A percentile compares a stretch with the other conserved stretches of the same genome.
These are phyloP conservation scores for Spongilla lacustris DNA, from an alignment of 37 sponge, comb jelly and placozoan species.

Conservation along the genomic window DNA sequence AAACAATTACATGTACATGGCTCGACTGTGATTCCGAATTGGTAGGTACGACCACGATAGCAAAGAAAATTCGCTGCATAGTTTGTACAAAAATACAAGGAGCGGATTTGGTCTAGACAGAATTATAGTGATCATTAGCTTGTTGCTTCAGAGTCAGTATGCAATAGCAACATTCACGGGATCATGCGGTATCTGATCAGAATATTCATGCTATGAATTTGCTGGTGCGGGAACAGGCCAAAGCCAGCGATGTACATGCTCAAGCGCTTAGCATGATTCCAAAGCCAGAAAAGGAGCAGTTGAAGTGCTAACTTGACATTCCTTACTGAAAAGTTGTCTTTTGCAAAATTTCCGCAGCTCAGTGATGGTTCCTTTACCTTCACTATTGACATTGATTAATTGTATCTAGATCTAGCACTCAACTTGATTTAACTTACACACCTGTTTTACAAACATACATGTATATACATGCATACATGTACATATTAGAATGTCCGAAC, in stretches of 20 bases:
- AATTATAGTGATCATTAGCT: slow-evolving; percentile 61
- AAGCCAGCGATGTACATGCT: slow-evolving; percentile 16
- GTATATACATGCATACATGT: too few species aligned
- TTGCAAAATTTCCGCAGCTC: slow-evolving; percentile 42
- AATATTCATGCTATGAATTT: slow-evolving; percentile 57
- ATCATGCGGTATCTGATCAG: slow-evolving; percentile 60
- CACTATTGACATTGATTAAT: too few species aligned
- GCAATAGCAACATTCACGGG: slow-evolving; percentile 68
- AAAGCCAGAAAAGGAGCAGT: slow-evolving; percentile 33
- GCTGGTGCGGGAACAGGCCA: slow-evolving; percentile 29
- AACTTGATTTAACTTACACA: too few species aligned
- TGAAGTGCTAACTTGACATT: slow-evolving; percentile 54
- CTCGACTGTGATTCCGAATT: slow-evolving; percentile 41
- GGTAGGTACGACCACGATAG: slow-evolving; percentile 23
- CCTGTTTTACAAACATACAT: too few species aligned
- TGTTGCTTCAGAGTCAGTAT: slow-evolving; percentile 55
- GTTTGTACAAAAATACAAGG: slow-evolving; percentile 49
- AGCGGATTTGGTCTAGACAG: slow-evolving; percentile 12
- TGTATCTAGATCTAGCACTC: too few species aligned
- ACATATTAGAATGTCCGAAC: too few species aligned
- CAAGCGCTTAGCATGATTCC: slow-evolving; percentile 24
- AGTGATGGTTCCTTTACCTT: slow-evolving; percentile 8
- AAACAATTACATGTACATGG: slow-evolving; percentile 56
- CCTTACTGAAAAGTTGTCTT: slow-evolving; percentile 67
- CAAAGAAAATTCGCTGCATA: slow-evolving; percentile 34